Evolutionary conservation across 2,888 invertebrate genomes (phyloP), one percentile per base, ranked within the genome.

Genomic region (Thalpophila matura): DNA sequence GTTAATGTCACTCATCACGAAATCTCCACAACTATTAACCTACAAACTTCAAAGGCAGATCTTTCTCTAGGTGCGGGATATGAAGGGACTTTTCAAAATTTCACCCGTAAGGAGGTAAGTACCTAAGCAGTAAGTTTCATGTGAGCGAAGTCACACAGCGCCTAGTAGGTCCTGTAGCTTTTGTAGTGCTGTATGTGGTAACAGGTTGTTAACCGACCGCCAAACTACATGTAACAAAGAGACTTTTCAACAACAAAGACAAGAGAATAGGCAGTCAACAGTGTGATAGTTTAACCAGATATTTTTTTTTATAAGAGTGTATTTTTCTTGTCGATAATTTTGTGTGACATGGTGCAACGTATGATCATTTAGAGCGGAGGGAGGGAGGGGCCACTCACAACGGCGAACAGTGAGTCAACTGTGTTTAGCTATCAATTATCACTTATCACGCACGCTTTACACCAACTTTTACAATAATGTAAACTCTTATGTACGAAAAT

Each of bases 281-380:
- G n/a, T n/a, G n/a, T 26, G 22, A 27, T 63, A 35, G n/a, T 27
- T 12, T 43, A 67, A 37, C n/a, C 10, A 31, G 29, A 40, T 54
- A 14, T 12, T 31, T 37, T 12, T 31, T 37, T 42, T 31, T 58
- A 59, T 58, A 64, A 43, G 50, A 53, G 55, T 49, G 26, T 43
- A 45, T 60, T 67, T 66, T 64, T 72, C 58, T 66, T 40, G 56
- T 55, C 51, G 54, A 70, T 78, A 78, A 79, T 79, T n/a, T 63
- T 73, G 56, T 68, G 74, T 38, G 70, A 62, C 67, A 64, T 76
- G 65, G 57, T 59, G 65, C 63, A 65, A 74, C 49, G 45, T 61
- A 67, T 71, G n/a, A n/a, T n/a, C n/a, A n/a, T n/a, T n/a, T n/a
- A n/a, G n/a, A n/a, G n/a, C 57, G 43, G 55, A 45, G 43, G 35